Base-by-base conservation (phyloP, 2,797 vertebrate genomes). In the Artibeus jamaicensis region DNA sequence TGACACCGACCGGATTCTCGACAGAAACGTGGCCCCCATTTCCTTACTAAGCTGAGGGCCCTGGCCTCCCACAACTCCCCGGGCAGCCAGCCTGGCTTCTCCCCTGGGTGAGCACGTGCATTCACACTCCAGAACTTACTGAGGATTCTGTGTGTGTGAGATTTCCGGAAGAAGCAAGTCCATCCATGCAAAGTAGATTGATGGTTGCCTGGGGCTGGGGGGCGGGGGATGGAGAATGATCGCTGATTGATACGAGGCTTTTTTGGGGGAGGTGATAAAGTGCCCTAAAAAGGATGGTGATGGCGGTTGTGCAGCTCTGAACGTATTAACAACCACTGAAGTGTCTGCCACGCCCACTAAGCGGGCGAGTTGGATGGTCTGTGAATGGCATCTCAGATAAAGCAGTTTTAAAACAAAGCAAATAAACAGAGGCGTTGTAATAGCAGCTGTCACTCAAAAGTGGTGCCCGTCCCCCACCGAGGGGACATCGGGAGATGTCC, bases 191-290 rank as follows among this genome's bases (percentile, higher is more conserved):
- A 14, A 32, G 19, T 14, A 48, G 14, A 79, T 14, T 32, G 18
- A 3, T 19, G 24, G 24, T 48, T 7, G 0, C n/a, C 48, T 32
- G 5, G 39, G 59, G 14, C 16, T 21, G 22, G 39, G 18, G 5
- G 3, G 1, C 0, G 8, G 34, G 42, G 21, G 4, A 19, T 3
- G 24, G 53, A 7, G n/a, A 24, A 26, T 9, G 21, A n/a, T 1
- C 9, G 15, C 14, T 8, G 9, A 29, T 16, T 2, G 46, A 8
- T 39, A 0, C 6, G 9, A 21, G 21, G 18, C 9, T 37, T 70
- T 37, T 53, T 11, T 44, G 9, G 19, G 53, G 26, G 57, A 5
- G 57, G 4, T 26, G 34, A 59, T 14, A 48, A 57, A 71, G 24
- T 24, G 21, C 26, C 57, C 59, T 26, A 26, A 32, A 32, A 32